A percentile compares a stretch with the other conserved stretches of the same genome.
Evolutionary conservation across 2,113 vertebrate genomes (phyloP).

Genomic region (Solea senegalensis): DNA sequence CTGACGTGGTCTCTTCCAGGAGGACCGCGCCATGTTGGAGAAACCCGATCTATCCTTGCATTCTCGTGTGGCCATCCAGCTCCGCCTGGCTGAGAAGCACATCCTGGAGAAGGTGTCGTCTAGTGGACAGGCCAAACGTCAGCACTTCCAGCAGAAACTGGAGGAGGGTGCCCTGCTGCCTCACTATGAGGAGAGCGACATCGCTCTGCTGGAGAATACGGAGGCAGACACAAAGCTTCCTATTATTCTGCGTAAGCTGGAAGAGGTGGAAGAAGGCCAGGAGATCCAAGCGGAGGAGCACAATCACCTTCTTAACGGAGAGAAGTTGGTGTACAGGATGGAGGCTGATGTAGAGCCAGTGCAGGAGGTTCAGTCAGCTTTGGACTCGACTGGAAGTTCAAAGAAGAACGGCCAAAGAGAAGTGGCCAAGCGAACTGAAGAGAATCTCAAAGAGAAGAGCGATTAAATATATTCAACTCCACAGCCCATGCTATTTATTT

Average conservation of each 20-base stretch:
- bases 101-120: slow-evolving; percentile 89
- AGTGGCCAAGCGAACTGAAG: slow-evolving; percentile 76
- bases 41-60: slow-evolving; percentile 85
- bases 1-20: slow-evolving; percentile 72
- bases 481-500: slow-evolving; percentile 74
- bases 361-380: slow-evolving; percentile 30
- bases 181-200: slow-evolving; percentile 87
- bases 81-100: slow-evolving; percentile 94
- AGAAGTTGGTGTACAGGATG: slow-evolving; percentile 79
- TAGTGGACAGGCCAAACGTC: slow-evolving; percentile 83
- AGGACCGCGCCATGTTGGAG: slow-evolving; percentile 87
- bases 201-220: slow-evolving; percentile 87
- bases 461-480: slow-evolving; percentile 66
- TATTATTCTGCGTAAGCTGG: slow-evolving; percentile 87
- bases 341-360: slow-evolving; percentile 21
- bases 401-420: slow-evolving; percentile 37
- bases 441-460: slow-evolving; percentile 81
- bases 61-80: slow-evolving; percentile 85
- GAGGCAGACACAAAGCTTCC: slow-evolving; percentile 87
- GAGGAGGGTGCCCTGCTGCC: slow-evolving; percentile 84
- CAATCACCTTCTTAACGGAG: slow-evolving; percentile 81
- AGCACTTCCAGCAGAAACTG: slow-evolving; percentile 84
- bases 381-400: slow-evolving; percentile 30
- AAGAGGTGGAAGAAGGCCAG: slow-evolving; percentile 81
- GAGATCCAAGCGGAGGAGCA: slow-evolving; percentile 72